Evolutionary conservation across 2,888 invertebrate genomes (phyloP), one percentile per base, ranked within the genome.

Genomic region (Lathronympha strigana): DNA sequence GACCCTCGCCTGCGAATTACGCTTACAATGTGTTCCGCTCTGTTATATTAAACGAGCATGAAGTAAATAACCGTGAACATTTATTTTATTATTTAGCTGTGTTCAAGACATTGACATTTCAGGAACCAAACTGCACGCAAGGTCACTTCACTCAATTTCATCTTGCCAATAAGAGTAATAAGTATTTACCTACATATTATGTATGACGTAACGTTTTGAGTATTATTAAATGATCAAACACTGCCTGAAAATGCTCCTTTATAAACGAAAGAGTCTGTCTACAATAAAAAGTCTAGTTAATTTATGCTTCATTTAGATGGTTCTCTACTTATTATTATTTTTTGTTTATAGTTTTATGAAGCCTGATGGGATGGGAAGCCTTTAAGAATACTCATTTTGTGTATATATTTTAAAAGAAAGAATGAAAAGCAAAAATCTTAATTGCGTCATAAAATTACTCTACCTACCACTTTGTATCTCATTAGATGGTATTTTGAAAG

Each of bases 401-500:
- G 87, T 90, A 90, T 86, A 90, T 88, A 88, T 80, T 72, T 81
- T n/a, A 76, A 79, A 78, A 81, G 75, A 76, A 76, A 77, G 77
- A 76, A 77, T 72, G 71, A 76, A 53, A 60, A 66, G 53, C 45
- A 73, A 68, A 78, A 79, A 81, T 79, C 71, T 82, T 82, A 84
- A 83, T 86, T 86, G 84, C 81, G 81, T 85, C 86, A 79, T 82
- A 87, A 85, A 83, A 87, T 84, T 88, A 85, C 88, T 88, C 87
- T 88, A 49, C 57, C 57, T 60, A 88, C 86, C 86, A 88, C 85
- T 88, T 66, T 87, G 90, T 89, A 92, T 92, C 92, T 92, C 92
- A 92, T 91, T 92, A 92, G 92, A 88, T 86, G 86, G 84, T 91
- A 90, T 90, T 84, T 86, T 87, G 82, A 87, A 87, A 76, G 82